Evolutionary conservation across 2,113 vertebrate genomes (phyloP), one percentile per base, ranked within the genome.

Genomic region (Actinemys pallida): DNA sequence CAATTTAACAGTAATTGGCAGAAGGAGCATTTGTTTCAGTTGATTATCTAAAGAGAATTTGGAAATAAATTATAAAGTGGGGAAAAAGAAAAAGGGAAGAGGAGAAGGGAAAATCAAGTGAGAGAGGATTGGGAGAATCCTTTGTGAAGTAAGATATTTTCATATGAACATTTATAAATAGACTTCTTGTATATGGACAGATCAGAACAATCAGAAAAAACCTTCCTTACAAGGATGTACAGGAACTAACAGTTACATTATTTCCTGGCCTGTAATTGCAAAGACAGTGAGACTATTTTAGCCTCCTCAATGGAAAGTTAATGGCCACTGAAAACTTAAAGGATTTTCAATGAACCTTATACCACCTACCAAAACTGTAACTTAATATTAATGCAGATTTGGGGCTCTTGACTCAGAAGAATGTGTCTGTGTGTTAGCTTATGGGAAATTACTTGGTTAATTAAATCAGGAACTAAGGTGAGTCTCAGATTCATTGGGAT

Each of bases 361-460:
- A 53, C 10, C 24, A 49, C 6, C 0, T 0, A 39, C 52, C 47
- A 59, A 25, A 75, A 47, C 45, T 84, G 47, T 50, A 6, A 39
- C 56, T 8, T 14, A 78, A 29, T 76, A 56, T 8, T 27, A 69
- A 81, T 1, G 0, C 65, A 83, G 45, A 16, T 78, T 65, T 42
- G 52, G 50, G 14, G 39, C 2, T 89, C 42, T 29, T 45, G 4
- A 25, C 78, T 89, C 54, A 56, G 39, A 82, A 22, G 10, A 53
- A 49, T 2, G 42, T 39, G 27, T 72, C 27, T 2, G 0, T 45
- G n/a, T 54, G 54, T 24, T 49, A 27, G 13, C 65, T 86, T 78
- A 65, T 1, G 1, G 54, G 86, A 92, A 83, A 79, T 53, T 45
- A 27, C 49, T 27, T 35, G 76, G 53, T 19, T 25, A 88, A 81